Evolutionary conservation across 1,140 invertebrate species (phyloP).

Genomic region (Sipha flava): DNA sequence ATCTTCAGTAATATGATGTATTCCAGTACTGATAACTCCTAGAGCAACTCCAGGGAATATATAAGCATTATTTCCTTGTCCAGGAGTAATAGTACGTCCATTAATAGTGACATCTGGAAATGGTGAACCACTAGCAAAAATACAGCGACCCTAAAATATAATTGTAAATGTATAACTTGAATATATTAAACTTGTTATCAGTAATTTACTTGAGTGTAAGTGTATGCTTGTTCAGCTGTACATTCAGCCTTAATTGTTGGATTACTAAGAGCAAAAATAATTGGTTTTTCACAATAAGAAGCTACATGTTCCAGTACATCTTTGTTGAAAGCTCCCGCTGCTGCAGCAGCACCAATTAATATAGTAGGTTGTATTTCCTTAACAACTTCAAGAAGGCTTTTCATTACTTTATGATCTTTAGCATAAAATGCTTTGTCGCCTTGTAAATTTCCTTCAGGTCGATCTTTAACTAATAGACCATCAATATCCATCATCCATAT

Average conservation of each 20-base stretch:
- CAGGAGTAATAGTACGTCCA: slow-evolving; percentile 73
- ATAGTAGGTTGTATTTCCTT: slow-evolving; percentile 73
- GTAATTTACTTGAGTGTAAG: slow-evolving; percentile 64
- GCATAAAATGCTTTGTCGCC: slow-evolving; percentile 68
- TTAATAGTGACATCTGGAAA: slow-evolving; percentile 71
- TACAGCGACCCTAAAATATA: slow-evolving; percentile 61
- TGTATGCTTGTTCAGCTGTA: slow-evolving; percentile 86
- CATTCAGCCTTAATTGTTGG: slow-evolving; percentile 94
- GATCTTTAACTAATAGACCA: slow-evolving; percentile 64
- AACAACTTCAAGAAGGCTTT: slow-evolving; percentile 67
- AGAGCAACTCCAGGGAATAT: slow-evolving; percentile 91
- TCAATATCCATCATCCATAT: slow-evolving; percentile 88
- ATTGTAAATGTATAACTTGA: neutral
- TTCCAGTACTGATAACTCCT: slow-evolving; percentile 76
- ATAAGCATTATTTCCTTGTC: slow-evolving; percentile 94
- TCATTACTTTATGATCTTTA: slow-evolving; percentile 69
- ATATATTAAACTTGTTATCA: neutral
- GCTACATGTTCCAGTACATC: slow-evolving; percentile 80
- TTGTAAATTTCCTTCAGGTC: slow-evolving; percentile 62
- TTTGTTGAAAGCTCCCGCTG: slow-evolving; percentile 76
- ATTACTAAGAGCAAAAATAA: slow-evolving; percentile 93
- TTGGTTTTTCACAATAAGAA: slow-evolving; percentile 71
- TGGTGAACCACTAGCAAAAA: slow-evolving; percentile 89
- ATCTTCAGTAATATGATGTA: slow-evolving; percentile 81
- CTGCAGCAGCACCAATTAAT: slow-evolving; percentile 83